Base-by-base conservation (phyloP, 2,888 invertebrate species). In the Xylota segnis region DNA sequence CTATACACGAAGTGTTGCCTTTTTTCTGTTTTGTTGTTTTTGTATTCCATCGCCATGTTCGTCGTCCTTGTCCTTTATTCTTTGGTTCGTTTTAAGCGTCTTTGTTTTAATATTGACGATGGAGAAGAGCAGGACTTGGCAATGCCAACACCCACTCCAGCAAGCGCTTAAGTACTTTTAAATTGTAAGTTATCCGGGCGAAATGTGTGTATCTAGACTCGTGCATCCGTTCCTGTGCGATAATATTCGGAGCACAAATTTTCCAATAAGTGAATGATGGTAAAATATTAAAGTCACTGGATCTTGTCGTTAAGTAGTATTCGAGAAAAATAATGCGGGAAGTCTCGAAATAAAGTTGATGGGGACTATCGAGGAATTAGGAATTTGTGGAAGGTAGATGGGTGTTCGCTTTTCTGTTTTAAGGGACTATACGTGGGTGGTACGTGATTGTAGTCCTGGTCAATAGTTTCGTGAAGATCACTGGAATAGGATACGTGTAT, bases 211-310 rank as follows among this genome's bases (percentile, higher is more conserved):
- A 71, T 68, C 66, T 78, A 7, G 23, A 23, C 29, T 4, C 47
- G n/a, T 58, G 50, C 34, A 43, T 43, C 59, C 37, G 45, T 52
- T n/a, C 9, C 29, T 59, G 37, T 61, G 29, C 58, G 70, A 74
- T 37, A 76, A 78, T 78, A 61, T 78, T 78, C 50, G 63, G 63
- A 78, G 75, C 45, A 66, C 75, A 58, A 71, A 71, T 84, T 84
- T 84, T 84, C 43, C 84, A 84, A 84, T 84, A 84, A 84, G 75
- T 84, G 75, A 84, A 84, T 81, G 84, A 81, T 76, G 84, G 84
- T 76, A 16, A 84, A 84, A 84, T 84, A 76, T 84, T 81, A 81
- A 84, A 84, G 81, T 79, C 79, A 65, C 79, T 75, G 54, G 65
- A 71, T 65, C 40, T 65, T 74, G 34, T 66, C 70, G 58, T 75